phyloP scores from a whole-genome alignment of 2,888 invertebrate species.

The Nasonovia ribisnigri region DNA sequence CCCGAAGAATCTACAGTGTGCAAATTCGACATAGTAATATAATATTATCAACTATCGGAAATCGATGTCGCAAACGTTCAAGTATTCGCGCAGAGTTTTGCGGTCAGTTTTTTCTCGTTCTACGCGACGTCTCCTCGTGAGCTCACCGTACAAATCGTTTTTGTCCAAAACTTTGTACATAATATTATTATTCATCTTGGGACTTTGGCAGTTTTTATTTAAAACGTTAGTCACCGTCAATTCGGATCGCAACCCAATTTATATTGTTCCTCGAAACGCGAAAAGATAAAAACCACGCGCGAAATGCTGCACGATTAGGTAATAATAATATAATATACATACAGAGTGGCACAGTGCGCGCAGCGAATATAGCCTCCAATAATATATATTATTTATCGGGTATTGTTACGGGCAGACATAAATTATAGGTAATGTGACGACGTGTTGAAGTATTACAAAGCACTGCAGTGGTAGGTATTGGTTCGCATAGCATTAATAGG shows the following conservation, averaged over 20 bases:
- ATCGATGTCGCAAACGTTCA: neutral
- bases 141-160: neutral
- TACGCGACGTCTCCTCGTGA: neutral
- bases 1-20: neutral
- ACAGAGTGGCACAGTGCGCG: neutral
- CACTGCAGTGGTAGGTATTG: neutral
- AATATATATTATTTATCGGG: too few species aligned
- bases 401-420: neutral
- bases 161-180: neutral
- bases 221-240: conserved; percentile 32
- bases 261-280: neutral
- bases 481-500: neutral
- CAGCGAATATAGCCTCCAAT: neutral
- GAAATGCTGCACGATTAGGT: neutral
- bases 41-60: neutral
- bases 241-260: conserved; percentile 15
- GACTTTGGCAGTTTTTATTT: conserved; percentile 21
- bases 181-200: conserved; percentile 26
- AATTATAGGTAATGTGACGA: neutral
- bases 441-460: neutral
- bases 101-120: neutral
- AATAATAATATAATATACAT: neutral
- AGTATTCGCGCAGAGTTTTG: neutral
- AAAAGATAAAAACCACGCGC: neutral
- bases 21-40: neutral